Percentiles rank a stretch among this genome's conserved stretches.
Evolutionary conservation across 2,797 vertebrate genomes (phyloP).

Genomic region (Acanthurus tractus): DNA sequence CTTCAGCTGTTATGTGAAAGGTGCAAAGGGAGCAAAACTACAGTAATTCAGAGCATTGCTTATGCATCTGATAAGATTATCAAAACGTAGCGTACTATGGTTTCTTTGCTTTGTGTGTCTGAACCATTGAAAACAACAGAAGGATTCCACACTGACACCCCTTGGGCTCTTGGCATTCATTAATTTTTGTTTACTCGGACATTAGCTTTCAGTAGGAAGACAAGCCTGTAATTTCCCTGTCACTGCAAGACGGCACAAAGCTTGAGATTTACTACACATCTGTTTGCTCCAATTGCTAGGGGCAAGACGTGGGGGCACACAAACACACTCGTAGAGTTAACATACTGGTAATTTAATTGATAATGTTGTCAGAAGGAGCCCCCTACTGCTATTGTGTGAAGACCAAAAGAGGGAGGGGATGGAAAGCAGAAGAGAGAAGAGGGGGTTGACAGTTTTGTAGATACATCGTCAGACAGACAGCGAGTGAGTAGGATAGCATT

Average conservation of each 20-base stretch:
- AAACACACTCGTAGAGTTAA: constrained; percentile 24
- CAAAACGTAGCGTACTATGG: constrained; percentile 25
- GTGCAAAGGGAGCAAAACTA: constrained; percentile 17
- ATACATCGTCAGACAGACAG: constrained; percentile 24
- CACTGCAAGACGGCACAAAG: constrained; percentile 39
- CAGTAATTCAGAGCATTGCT: constrained; percentile 7
- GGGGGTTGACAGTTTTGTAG: constrained; percentile 40
- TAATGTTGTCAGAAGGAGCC: constrained; percentile 49
- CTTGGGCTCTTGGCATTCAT: background rate
- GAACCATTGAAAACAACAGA: constrained; percentile 36
- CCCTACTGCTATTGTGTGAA: constrained; percentile 28
- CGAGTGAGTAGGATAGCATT: constrained; percentile 60
- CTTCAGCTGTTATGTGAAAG: constrained; percentile 22
- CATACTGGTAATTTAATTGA: constrained; percentile 56
- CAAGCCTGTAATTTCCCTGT: constrained; percentile 51
- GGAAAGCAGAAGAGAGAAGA: constrained; percentile 14
- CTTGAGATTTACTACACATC: constrained; percentile 57
- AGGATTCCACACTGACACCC: background rate
- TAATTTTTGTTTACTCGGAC: constrained; percentile 36
- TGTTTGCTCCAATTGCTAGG: constrained; percentile 31
- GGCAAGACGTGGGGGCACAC: background rate
- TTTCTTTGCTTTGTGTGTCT: constrained; percentile 36
- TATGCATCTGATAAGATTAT: constrained; percentile 35
- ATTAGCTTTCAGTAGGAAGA: constrained; percentile 24
- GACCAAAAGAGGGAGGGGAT: constrained; percentile 3